Evolutionary conservation across 2,888 invertebrate genomes (phyloP).

Genomic region (Autographa gamma): DNA sequence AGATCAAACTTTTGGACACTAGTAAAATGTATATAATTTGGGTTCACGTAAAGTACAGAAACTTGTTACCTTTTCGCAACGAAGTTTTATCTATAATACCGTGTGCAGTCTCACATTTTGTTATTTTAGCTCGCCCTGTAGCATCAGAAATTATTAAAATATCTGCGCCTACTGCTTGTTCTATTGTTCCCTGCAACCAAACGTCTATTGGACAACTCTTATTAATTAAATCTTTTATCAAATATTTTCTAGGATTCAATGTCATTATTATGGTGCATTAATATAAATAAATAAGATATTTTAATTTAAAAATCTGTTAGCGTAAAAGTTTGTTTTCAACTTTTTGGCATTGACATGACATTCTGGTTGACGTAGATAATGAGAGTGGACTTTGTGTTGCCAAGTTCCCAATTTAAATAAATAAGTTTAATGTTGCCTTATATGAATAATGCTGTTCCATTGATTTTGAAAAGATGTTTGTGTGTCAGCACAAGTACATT

Average conservation of each 20-base stretch:
- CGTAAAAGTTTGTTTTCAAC: background rate
- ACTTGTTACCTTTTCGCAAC: conserved; percentile 74
- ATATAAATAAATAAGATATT: background rate
- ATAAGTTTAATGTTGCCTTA: too few species aligned
- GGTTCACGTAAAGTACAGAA: background rate
- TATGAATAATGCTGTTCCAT: too few species aligned
- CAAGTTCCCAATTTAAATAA: background rate
- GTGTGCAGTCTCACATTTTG: conserved; percentile 80
- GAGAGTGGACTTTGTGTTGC: background rate
- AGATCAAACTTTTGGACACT: too few species aligned
- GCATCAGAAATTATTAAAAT: conserved; percentile 82
- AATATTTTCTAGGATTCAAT: conserved; percentile 76
- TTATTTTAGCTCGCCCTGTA: conserved; percentile 80
- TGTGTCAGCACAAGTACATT: too few species aligned
- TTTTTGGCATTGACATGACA: background rate
- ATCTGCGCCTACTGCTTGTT: conserved; percentile 81
- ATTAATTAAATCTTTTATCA: conserved; percentile 76
- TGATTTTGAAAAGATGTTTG: too few species aligned
- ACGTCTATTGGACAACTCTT: conserved; percentile 77
- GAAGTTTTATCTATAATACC: conserved; percentile 78
- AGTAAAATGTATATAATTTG: too few species aligned
- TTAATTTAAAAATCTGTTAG: background rate
- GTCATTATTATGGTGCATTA: conserved; percentile 61
- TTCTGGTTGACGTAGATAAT: background rate
- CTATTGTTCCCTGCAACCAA: conserved; percentile 86